These are phyloP conservation scores for Thrips palmi DNA, from an alignment of 1,140 invertebrate species.

Conservation along the genomic window DNA sequence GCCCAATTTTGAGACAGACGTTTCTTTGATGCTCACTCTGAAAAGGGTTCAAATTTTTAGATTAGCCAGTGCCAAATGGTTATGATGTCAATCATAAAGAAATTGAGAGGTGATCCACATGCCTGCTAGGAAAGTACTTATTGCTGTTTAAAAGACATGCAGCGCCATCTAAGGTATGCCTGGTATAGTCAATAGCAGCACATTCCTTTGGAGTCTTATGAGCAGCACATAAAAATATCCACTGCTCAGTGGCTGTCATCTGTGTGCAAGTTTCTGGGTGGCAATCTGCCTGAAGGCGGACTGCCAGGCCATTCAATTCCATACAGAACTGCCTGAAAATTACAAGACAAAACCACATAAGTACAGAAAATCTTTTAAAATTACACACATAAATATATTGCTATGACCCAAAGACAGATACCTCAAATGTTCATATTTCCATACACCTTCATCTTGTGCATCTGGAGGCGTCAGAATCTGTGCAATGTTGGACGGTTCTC, in stretches of 20 bases:
- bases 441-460: constrained; percentile 94
- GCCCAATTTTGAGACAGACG: constrained; percentile 92
- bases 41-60: no score
- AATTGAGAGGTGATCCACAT: constrained; percentile 14
- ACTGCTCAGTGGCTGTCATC: constrained; percentile 99
- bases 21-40: constrained; percentile 97
- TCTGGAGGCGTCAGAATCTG: constrained; percentile 90
- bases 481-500: constrained; percentile 84
- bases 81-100: neutral
- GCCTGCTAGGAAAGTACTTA: constrained; percentile 99
- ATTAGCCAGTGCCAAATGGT: neutral
- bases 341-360: constrained; percentile 13
- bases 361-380: neutral
- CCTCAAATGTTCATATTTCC: constrained; percentile 99
- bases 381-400: neutral
- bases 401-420: constrained; percentile 19
- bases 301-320: constrained; percentile 94
- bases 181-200: constrained; percentile 97
- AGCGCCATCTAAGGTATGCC: constrained; percentile 98
- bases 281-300: constrained; percentile 84
- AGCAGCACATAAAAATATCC: constrained; percentile 99
- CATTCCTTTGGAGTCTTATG: constrained; percentile 99
- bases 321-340: constrained; percentile 85
- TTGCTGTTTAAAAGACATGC: constrained; percentile 97
- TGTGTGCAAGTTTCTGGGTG: constrained; percentile 92